Conservation (phyloP, 2,113 vertebrate genomes). For the Passer montanus region DNA sequence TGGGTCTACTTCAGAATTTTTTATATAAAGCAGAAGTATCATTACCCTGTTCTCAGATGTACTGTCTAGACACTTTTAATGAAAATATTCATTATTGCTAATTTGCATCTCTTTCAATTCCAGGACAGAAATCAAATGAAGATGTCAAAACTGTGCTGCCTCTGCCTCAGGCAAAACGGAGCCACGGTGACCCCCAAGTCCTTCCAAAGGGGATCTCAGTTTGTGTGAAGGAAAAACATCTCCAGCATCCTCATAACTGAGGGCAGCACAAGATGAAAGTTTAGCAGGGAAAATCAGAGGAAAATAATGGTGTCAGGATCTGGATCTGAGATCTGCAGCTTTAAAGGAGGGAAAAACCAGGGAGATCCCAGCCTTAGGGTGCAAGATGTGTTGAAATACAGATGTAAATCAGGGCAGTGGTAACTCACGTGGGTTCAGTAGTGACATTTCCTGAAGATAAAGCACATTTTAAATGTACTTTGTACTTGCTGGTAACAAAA, state of each 20-base stretch:
- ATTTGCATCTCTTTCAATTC: slow-evolving; percentile 46
- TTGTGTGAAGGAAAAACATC: not conserved
- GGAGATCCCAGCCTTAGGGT: not conserved
- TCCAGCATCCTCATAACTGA: accelerated
- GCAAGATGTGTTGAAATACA: not conserved
- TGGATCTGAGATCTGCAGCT: not conserved
- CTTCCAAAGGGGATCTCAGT: not conserved
- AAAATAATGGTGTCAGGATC: not conserved
- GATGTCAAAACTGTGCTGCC: slow-evolving; percentile 12
- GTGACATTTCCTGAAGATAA: not conserved
- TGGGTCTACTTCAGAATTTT: not conserved
- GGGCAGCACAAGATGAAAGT: not conserved
- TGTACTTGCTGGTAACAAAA: not conserved
- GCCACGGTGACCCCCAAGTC: not conserved
- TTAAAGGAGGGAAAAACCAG: not conserved
- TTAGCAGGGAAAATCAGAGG: not conserved
- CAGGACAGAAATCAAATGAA: slow-evolving; percentile 8
- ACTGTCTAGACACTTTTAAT: slow-evolving; percentile 16
- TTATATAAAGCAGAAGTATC: not conserved
- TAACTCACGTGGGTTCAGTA: not conserved
- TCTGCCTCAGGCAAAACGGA: not conserved
- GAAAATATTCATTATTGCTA: slow-evolving; percentile 52
- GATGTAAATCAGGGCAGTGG: not conserved
- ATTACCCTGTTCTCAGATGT: not conserved
- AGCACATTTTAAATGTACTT: not conserved